Evolutionary conservation across 2,888 invertebrate genomes (phyloP).

Genomic region (Apomyelois bistriatella): DNA sequence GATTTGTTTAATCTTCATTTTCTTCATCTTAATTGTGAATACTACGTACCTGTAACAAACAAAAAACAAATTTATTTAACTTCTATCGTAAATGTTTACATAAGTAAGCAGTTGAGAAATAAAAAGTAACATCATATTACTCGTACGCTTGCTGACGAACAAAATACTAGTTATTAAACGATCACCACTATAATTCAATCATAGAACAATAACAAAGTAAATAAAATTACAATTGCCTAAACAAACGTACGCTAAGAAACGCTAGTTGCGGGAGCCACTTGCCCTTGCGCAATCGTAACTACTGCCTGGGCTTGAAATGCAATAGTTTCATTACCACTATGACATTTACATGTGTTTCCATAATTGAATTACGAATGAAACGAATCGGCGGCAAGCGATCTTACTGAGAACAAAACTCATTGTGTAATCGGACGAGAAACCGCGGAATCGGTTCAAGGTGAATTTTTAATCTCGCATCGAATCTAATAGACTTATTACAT

Average conservation of each 20-base stretch:
- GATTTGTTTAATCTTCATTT: too few species aligned
- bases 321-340: conserved; percentile 45
- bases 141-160: background rate
- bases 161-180: conserved; percentile 22
- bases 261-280: conserved; percentile 30
- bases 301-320: conserved; percentile 17
- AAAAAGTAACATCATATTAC: background rate
- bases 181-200: conserved; percentile 21
- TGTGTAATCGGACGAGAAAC: conserved; percentile 44
- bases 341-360: conserved; percentile 69
- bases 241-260: conserved; percentile 29
- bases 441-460: conserved; percentile 57
- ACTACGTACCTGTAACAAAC: conserved; percentile 23
- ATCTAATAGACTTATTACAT: conserved; percentile 38
- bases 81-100: background rate
- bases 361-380: conserved; percentile 62
- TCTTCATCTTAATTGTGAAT: too few species aligned
- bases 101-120: background rate
- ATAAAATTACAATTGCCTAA: conserved; percentile 38
- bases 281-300: conserved; percentile 38
- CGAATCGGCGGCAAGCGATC: conserved; percentile 52
- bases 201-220: conserved; percentile 35
- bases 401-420: conserved; percentile 31
- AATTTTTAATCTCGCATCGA: conserved; percentile 35
- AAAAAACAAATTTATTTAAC: background rate